Conservation (phyloP, 2,888 invertebrate species). For the Drosophila pseudotakahashii region DNA sequence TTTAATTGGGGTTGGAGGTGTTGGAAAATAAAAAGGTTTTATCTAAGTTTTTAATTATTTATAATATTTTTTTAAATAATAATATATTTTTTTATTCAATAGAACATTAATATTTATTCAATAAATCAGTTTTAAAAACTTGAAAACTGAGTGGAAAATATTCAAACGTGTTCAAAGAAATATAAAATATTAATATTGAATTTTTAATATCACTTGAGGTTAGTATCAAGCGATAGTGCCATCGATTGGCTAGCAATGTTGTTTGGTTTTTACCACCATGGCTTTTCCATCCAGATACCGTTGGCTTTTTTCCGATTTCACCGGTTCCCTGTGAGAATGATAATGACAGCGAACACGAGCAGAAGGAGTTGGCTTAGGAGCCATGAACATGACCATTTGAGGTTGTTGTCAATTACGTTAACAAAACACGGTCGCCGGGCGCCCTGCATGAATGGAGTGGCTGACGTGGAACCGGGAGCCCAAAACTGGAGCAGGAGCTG, state of each 20-base stretch:
- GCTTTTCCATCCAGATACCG: slow-evolving; percentile 4
- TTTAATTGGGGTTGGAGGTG: no score
- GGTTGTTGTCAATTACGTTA: slow-evolving; percentile 74
- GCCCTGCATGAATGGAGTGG: slow-evolving; percentile 51
- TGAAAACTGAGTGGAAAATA: no score
- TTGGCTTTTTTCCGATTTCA: slow-evolving; percentile 13
- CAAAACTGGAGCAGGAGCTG: slow-evolving; percentile 62
- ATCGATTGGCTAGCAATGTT: background rate
- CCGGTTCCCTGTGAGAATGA: slow-evolving; percentile 54
- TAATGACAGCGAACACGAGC: slow-evolving; percentile 62
- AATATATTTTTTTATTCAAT: no score
- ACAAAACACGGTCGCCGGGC: slow-evolving; percentile 67
- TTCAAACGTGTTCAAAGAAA: no score
- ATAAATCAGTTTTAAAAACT: background rate
- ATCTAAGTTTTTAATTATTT: no score
- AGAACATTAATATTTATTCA: no score
- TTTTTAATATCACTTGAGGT: background rate
- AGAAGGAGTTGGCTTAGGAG: slow-evolving; percentile 22
- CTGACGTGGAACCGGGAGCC: slow-evolving; percentile 5
- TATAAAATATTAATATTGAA: no score
- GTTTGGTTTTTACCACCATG: slow-evolving; percentile 14
- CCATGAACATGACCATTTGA: slow-evolving; percentile 54
- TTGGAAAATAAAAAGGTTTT: no score
- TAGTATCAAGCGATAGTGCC: slow-evolving; percentile 4
- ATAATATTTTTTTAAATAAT: no score